Evolutionary conservation across 2,888 invertebrate species (phyloP).

Genomic region (Thumatha senex): DNA sequence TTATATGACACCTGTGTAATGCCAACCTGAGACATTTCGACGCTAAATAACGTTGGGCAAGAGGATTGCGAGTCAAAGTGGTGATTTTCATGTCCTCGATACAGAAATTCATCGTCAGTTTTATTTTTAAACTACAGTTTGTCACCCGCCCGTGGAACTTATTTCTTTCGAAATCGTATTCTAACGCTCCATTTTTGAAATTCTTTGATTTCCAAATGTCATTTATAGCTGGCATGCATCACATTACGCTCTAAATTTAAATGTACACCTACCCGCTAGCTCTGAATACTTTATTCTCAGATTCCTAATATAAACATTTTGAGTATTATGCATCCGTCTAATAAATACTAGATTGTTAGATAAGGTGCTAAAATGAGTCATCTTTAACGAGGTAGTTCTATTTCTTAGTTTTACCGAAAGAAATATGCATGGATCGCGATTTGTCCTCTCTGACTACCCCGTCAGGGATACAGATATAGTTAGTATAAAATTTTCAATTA

Average conservation of each 20-base stretch:
- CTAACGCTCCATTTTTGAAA: constrained; percentile 36
- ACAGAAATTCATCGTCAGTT: constrained; percentile 4
- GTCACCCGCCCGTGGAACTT: background rate
- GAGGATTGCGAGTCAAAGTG: constrained; percentile 6
- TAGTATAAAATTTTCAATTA: too few species aligned
- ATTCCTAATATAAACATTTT: constrained; percentile 77
- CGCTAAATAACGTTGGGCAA: constrained; percentile 22
- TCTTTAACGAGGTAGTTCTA: too few species aligned
- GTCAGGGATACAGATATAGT: too few species aligned
- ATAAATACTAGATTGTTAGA: too few species aligned
- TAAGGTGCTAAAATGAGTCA: too few species aligned
- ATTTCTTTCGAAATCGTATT: constrained; percentile 9
- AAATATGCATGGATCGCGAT: too few species aligned
- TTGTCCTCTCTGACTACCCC: too few species aligned
- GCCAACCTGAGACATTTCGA: constrained; percentile 29
- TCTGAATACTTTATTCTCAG: constrained; percentile 59
- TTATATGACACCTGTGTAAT: constrained; percentile 42
- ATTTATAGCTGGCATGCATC: constrained; percentile 57
- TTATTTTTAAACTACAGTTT: constrained; percentile 6
- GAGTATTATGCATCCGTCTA: too few species aligned
- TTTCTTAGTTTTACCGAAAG: too few species aligned
- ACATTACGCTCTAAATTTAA: constrained; percentile 72
- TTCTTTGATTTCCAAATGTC: constrained; percentile 51
- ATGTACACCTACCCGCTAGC: constrained; percentile 55
- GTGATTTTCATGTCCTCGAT: constrained; percentile 13